Evolutionary conservation across 2,888 invertebrate species (phyloP), one percentile per base, ranked within the genome.

Genomic region (Cosmorhoe ocellata): DNA sequence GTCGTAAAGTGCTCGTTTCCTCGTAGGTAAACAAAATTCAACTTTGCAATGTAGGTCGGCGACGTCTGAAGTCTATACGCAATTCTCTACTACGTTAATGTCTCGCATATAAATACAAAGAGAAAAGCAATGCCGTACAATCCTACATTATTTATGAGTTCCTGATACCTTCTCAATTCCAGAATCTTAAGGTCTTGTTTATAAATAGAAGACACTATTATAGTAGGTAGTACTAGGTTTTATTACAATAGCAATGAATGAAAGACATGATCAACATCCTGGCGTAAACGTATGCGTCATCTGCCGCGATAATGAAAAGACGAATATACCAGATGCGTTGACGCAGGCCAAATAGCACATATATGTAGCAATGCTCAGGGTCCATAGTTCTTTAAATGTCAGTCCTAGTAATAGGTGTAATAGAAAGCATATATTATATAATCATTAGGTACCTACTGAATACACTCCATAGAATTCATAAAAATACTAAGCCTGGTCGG

Each of bases 221-320:
- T 64, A 63, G 58, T 50, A 6, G 8, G 32, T 32, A 32, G 12
- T 8, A 31, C 13, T 13, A 57, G 49, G 51, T 61, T 68, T 69
- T 69, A 72, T 71, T 66, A 71, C 60, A 64, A 66, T 69, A 65
- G 59, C 71, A 71, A 71, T 81, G 75, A 83, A 84, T 84, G 79
- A 74, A 76, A 69, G 61, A 71, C 76, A 74, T 76, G 84, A 85
- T 82, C 82, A 75, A 76, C 80, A 81, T 83, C 82, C 84, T 81
- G 82, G 50, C 66, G 66, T 80, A 79, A 79, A 67, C 63, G 64
- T 60, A 70, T 75, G 74, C 73, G 76, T 78, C 78, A 81, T 75
- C 45, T 58, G 65, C 64, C 61, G 59, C 56, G 65, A 65, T 66
- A 62, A 56, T 53, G 49, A 49, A 32, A 45, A 53, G 43, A 59